Base-by-base conservation (phyloP, 2,113 vertebrate genomes). In the Psettodes erumei region DNA sequence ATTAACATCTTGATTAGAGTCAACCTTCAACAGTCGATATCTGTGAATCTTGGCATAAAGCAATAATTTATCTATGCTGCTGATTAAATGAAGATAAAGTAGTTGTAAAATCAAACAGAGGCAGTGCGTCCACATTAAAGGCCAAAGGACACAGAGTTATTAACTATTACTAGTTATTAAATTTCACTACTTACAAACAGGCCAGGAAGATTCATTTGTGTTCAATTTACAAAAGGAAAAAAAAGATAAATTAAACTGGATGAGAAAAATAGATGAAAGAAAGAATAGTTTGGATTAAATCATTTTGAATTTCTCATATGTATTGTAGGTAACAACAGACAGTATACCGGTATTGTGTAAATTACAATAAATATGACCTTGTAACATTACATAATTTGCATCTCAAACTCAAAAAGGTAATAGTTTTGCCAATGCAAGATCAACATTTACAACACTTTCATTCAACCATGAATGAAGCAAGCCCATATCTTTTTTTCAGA, bases 1-100 rank as follows among this genome's bases (percentile, higher is more conserved):
- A 3, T 75, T 28, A 11, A 43, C 42, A 35, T 33, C 28, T 42
- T 75, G 65, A 79, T 70, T 75, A 35, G 79, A 60, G 38, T n/a
- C 28, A 58, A 70, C 25, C 60, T 74, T 74, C 42, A 60, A 35
- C 25, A 0, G 68, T 40, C 27, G 33, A 54, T 62, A 33, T 23
- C 9, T 2, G 6, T 62, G 51, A 56, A 43, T 61, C 66, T 60
- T 48, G 38, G n/a, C 23, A 45, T 30, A 18, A 50, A 3, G 38
- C 71, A 28, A 32, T 72, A 33, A 12, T 45, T 19, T 63, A 62
- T 21, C 21, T 58, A 53, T 25, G 25, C 25, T 64, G 32, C 38
- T 69, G 27, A 64, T 80, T 72, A 38, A 58, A 84, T 63, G 53
- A 13, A 19, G 30, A 67, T 68, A 33, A 11, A 32, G 2, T 30